A percentile compares a stretch with the other conserved stretches of the same genome.
phyloP scores from a whole-genome alignment of 30 jellyfish, hydroid and myxozoan species.

The Morbakka virulenta region DNA sequence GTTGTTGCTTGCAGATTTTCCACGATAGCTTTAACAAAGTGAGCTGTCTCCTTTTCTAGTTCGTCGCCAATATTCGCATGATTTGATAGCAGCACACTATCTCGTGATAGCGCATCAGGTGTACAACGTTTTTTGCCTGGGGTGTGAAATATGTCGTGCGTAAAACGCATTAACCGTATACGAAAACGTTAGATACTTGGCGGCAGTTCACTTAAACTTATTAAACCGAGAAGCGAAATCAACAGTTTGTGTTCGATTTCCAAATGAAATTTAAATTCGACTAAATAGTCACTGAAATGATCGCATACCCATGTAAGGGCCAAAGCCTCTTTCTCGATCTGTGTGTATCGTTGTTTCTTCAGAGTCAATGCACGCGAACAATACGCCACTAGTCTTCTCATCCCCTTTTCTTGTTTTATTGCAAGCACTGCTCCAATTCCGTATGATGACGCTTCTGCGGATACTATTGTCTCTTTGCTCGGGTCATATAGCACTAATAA shows the following conservation, averaged over 20 bases:
- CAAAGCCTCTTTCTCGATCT: not conserved
- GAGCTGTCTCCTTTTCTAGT: no score
- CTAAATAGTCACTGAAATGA: not conserved
- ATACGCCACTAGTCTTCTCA: conserved; percentile 42
- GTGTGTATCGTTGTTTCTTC: not conserved
- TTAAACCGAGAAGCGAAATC: not conserved
- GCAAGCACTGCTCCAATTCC: not conserved
- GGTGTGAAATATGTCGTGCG: not conserved
- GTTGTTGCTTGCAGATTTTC: no score
- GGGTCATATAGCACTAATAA: not conserved
- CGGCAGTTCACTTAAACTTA: not conserved
- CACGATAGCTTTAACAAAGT: no score
- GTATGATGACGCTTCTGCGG: not conserved
- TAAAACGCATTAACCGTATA: not conserved
- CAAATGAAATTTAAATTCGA: not conserved
- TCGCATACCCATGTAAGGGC: not conserved
- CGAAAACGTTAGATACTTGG: not conserved
- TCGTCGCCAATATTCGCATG: no score
- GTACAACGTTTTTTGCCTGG: not conserved
- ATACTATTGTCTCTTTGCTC: not conserved
- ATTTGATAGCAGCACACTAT: no score
- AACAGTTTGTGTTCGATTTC: not conserved
- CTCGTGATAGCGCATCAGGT: not conserved
- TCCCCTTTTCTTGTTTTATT: conserved; percentile 9
- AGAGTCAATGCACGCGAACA: conserved; percentile 32